Evolutionary conservation across 1,140 invertebrate species (phyloP).

Genomic region (Pachyrhynchus sulphureomaculatus): DNA sequence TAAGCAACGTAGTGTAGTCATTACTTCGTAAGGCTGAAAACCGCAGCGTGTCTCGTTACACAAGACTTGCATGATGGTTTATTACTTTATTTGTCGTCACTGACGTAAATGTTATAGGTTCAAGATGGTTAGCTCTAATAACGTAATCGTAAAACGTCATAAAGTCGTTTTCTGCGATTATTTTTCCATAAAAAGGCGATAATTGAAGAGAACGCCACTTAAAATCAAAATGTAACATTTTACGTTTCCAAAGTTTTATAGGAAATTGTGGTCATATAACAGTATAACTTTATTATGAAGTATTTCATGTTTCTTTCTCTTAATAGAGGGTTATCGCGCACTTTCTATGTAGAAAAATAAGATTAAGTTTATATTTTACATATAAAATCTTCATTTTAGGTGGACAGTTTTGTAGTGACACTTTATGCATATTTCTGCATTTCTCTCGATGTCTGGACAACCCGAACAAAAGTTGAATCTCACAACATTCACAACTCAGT

Average conservation of each 20-base stretch:
- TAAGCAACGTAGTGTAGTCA: neutral
- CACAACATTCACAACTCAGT: too few species aligned
- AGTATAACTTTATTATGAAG: too few species aligned
- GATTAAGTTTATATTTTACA: too few species aligned
- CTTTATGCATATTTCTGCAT: too few species aligned
- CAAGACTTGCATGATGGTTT: constrained; percentile 10
- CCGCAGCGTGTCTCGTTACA: constrained; percentile 6
- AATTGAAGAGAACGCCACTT: constrained; percentile 8
- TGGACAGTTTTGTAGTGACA: too few species aligned
- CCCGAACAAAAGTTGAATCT: too few species aligned
- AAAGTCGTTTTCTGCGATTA: constrained; percentile 12
- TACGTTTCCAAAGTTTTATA: neutral
- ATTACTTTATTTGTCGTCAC: constrained; percentile 16
- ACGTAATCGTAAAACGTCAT: constrained; percentile 8
- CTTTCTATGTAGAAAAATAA: too few species aligned
- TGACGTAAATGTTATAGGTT: constrained; percentile 16
- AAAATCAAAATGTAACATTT: constrained; percentile 12
- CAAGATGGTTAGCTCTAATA: constrained; percentile 19
- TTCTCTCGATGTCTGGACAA: too few species aligned
- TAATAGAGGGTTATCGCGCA: too few species aligned
- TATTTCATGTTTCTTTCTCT: too few species aligned
- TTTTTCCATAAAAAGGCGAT: constrained; percentile 20
- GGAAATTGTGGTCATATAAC: too few species aligned
- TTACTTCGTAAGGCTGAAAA: neutral
- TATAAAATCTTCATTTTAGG: too few species aligned